Evolutionary conservation across 2,888 invertebrate genomes (phyloP).

Genomic region (Iphiclides podalirius): DNA sequence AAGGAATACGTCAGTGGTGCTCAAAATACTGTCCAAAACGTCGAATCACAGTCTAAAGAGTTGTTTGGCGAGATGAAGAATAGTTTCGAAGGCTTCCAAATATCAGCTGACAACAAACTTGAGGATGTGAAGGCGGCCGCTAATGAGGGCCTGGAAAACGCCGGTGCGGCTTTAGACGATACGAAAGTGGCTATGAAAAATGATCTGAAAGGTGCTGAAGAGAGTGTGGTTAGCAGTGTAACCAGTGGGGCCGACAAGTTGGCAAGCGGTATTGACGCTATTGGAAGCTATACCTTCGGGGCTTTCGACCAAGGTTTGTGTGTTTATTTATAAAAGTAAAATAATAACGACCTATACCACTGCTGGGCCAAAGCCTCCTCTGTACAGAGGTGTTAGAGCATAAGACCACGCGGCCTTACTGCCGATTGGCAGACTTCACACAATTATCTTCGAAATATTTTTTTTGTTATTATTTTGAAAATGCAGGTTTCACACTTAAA

Average conservation of each 20-base stretch:
- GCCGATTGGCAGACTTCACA: too few relatives aligned
- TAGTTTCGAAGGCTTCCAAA: conserved; percentile 69
- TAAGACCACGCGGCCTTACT: too few relatives aligned
- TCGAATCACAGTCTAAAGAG: conserved; percentile 51
- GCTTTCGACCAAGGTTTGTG: conserved; percentile 68
- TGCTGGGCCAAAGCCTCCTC: too few relatives aligned
- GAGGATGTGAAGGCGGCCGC: conserved; percentile 59
- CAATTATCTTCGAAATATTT: too few relatives aligned
- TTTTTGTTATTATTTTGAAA: too few relatives aligned
- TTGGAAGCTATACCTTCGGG: conserved; percentile 70
- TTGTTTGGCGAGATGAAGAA: conserved; percentile 59
- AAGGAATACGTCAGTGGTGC: conserved; percentile 52
- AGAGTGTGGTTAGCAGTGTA: conserved; percentile 45
- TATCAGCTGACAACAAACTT: conserved; percentile 67
- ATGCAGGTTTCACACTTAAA: too few relatives aligned
- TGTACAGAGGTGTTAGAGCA: too few relatives aligned
- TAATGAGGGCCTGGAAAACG: conserved; percentile 48
- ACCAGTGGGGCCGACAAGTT: conserved; percentile 62
- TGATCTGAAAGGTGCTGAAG: conserved; percentile 41
- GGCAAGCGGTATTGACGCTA: conserved; percentile 66
- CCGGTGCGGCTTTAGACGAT: conserved; percentile 49
- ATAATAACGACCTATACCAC: too few relatives aligned
- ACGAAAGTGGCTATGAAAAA: conserved; percentile 41
- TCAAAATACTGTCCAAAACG: conserved; percentile 42
- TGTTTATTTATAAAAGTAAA: conserved; percentile 2